Conservation (phyloP, 1,140 invertebrate genomes). For the Stenopsyche tienmushanensis region DNA sequence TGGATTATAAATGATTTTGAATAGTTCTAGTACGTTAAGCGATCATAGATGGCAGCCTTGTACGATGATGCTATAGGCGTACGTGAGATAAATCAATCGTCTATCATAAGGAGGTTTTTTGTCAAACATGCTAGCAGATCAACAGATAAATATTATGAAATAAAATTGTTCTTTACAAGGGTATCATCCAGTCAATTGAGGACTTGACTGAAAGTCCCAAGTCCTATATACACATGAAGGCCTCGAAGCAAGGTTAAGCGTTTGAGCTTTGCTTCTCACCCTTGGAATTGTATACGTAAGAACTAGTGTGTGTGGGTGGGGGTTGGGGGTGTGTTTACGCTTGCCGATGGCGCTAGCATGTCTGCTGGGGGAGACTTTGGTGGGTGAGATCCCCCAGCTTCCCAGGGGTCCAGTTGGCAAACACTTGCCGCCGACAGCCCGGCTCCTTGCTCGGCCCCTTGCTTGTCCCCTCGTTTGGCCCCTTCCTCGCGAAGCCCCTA, state of each 20-base stretch:
- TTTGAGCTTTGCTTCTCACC: background rate
- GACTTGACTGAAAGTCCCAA: background rate
- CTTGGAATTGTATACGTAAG: background rate
- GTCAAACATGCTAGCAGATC: too few species aligned
- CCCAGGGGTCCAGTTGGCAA: conserved; percentile 23
- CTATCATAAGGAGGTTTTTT: too few species aligned
- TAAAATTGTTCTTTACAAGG: too few species aligned
- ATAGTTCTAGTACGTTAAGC: too few species aligned
- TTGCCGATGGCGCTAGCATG: background rate
- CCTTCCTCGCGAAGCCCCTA: background rate
- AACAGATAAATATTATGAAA: too few species aligned
- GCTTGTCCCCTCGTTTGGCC: background rate
- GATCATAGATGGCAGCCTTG: too few species aligned
- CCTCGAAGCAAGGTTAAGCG: background rate
- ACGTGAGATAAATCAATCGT: too few species aligned
- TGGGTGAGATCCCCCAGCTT: background rate
- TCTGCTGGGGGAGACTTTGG: background rate
- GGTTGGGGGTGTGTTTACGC: background rate
- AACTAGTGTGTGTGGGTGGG: background rate
- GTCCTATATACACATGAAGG: background rate
- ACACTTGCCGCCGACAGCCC: conserved; percentile 13
- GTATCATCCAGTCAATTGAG: background rate
- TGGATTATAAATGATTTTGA: too few species aligned
- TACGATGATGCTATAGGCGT: too few species aligned
- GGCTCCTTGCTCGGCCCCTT: background rate